Evolutionary conservation across 2,797 vertebrate genomes (phyloP).

Genomic region (Myoxocephalus aenaeus): DNA sequence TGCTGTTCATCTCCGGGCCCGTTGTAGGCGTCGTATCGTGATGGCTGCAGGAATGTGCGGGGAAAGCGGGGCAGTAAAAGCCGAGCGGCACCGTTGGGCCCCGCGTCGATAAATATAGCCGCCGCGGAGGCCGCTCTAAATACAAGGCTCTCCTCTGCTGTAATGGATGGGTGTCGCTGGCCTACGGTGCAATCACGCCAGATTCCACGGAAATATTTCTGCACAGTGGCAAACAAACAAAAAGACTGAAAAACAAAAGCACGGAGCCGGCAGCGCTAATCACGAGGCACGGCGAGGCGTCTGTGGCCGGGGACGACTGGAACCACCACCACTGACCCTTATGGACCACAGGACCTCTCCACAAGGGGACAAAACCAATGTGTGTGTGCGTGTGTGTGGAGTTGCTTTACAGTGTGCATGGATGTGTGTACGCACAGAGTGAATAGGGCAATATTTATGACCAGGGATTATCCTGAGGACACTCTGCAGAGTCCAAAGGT

Average conservation of each 20-base stretch:
- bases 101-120: slow-evolving; percentile 88
- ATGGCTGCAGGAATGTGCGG: slow-evolving; percentile 73
- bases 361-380: slow-evolving; percentile 20
- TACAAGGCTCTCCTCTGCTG: slow-evolving; percentile 87
- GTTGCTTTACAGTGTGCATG: slow-evolving; percentile 35
- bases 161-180: slow-evolving; percentile 91
- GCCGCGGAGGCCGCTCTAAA: slow-evolving; percentile 89
- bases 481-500: slow-evolving; percentile 89
- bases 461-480: slow-evolving; percentile 87
- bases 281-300: slow-evolving; percentile 74
- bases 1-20: slow-evolving; percentile 33
- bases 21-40: slow-evolving; percentile 56
- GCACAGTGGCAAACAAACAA: slow-evolving; percentile 86
- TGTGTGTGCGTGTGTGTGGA: slow-evolving; percentile 5
- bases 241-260: slow-evolving; percentile 81
- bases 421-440: slow-evolving; percentile 64
- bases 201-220: slow-evolving; percentile 85
- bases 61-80: slow-evolving; percentile 70
- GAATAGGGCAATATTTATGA: slow-evolving; percentile 84
- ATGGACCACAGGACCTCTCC: slow-evolving; percentile 50
- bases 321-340: slow-evolving; percentile 63
- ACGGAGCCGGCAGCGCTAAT: slow-evolving; percentile 70
- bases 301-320: slow-evolving; percentile 62
- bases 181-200: slow-evolving; percentile 90
- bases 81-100: slow-evolving; percentile 53